These are phyloP conservation scores for Cassiopea xamachana DNA, from an alignment of 30 jellyfish, hydroid and myxozoan genomes.

Conservation along the genomic window DNA sequence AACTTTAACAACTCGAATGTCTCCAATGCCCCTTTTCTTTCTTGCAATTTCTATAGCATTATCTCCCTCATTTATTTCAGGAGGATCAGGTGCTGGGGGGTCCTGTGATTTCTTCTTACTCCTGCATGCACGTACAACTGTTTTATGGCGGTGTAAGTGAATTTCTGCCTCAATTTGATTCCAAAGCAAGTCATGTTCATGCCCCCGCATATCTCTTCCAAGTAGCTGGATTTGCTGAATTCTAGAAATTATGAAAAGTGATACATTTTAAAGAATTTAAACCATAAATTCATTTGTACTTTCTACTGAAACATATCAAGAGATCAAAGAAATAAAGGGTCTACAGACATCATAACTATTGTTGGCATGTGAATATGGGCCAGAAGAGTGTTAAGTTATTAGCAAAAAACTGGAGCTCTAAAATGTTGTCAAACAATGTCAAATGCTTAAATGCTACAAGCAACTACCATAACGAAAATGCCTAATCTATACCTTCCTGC, in stretches of 20 bases:
- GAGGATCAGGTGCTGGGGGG: conserved; percentile 68
- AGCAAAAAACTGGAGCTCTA: too few relatives aligned
- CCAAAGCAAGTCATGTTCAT: conserved; percentile 90
- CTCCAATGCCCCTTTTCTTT: conserved; percentile 89
- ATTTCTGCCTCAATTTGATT: conserved; percentile 98
- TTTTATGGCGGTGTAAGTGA: conserved; percentile 93
- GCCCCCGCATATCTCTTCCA: conserved; percentile 89
- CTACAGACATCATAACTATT: too few relatives aligned
- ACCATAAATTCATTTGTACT: background rate
- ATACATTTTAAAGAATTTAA: background rate
- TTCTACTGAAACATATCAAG: too few relatives aligned
- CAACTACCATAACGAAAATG: background rate
- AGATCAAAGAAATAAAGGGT: too few relatives aligned
- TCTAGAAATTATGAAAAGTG: conserved; percentile 32
- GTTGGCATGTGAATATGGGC: too few relatives aligned
- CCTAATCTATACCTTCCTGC: conserved; percentile 87
- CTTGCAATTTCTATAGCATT: conserved; percentile 57
- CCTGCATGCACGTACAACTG: conserved; percentile 97
- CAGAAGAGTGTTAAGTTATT: too few relatives aligned
- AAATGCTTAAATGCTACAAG: too few relatives aligned
- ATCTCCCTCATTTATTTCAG: conserved; percentile 66
- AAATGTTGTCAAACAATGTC: too few relatives aligned
- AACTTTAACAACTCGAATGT: conserved; percentile 67
- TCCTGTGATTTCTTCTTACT: conserved; percentile 68
- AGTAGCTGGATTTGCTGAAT: conserved; percentile 93